These are phyloP conservation scores for Tinea pellionella DNA, from an alignment of 2,888 invertebrate genomes.

Conservation along the genomic window DNA sequence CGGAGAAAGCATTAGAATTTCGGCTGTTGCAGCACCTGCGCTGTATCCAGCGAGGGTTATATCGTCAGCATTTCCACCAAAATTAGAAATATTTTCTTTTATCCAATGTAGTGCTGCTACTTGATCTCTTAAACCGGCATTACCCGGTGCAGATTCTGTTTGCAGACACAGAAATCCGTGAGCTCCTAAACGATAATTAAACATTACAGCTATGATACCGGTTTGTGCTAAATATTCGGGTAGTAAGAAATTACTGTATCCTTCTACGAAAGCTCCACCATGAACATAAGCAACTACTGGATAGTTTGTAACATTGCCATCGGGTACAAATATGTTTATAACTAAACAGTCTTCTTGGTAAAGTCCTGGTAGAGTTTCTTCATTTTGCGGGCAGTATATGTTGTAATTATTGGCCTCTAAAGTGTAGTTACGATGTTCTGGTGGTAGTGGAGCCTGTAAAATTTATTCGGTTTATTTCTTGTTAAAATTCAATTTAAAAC, in stretches of 20 bases:
- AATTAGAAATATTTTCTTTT: constrained; percentile 7
- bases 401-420: constrained; percentile 4
- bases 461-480: neutral
- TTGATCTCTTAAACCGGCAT: constrained; percentile 14
- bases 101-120: constrained; percentile 13
- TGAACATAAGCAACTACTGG: constrained; percentile 11
- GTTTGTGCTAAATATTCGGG: neutral
- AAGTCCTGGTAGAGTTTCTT: neutral
- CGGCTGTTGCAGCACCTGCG: constrained; percentile 10
- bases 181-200: constrained; percentile 14
- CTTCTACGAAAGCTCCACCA: neutral
- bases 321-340: constrained; percentile 13
- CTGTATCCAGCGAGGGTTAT: constrained; percentile 11
- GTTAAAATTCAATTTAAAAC: too few species aligned
- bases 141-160: constrained; percentile 13
- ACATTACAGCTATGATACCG: constrained; percentile 4
- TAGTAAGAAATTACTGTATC: neutral
- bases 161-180: constrained; percentile 12
- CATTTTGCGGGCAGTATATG: constrained; percentile 10
- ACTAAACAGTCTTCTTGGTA: constrained; percentile 12
- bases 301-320: neutral
- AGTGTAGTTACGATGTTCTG: neutral
- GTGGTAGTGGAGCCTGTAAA: constrained; percentile 12
- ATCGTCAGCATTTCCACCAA: constrained; percentile 12
- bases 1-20: constrained; percentile 1